Evolutionary conservation across 2,888 invertebrate genomes (phyloP), one percentile per base, ranked within the genome.

Genomic region (Oscheius sp.): DNA sequence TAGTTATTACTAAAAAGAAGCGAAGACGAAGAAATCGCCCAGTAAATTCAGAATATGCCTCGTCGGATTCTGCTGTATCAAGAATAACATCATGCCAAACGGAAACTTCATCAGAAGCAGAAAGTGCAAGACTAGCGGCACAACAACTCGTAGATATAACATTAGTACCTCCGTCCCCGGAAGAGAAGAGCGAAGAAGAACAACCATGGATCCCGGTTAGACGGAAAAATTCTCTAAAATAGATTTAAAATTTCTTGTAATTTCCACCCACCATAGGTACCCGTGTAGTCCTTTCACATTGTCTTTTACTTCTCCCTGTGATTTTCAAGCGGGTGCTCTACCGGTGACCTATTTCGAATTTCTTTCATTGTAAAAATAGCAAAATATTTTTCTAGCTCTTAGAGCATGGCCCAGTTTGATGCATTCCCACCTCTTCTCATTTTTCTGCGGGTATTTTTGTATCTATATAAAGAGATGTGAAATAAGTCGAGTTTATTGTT

Each of bases 21-120:
- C 23, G 63, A 16, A 61, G 63, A 21, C 25, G 29, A 13, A 27
- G 72, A n/a, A 52, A 72, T n/a, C 72, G 72, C 9, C 61, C 45
- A 18, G 18, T 29, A 2, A 12, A n/a, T 5, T 9, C 25, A 16
- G 41, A 63, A 5, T 53, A 63, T 61, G 52, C 52, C 9, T 63
- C 63, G 25, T 72, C 63, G 9, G 72, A 72, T 46, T 63, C 72
- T 5, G 63, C 72, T 21, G 63, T 63, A n/a, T 63, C 72, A 7
- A n/a, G 59, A 18, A 59, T 63, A 45, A 63, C 71, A 53, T 29
- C 69, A 7, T 63, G 53, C 49, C 72, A 43, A 35, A 63, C 72
- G 5, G 72, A 61, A 52, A 72, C 72, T 16, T 63, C 63, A 6
- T 72, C 72, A 18, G 72, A 72, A 63, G 72, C 72, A 9, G 72